phyloP scores from a whole-genome alignment of 2,797 vertebrate genomes.

The Falco rusticolus region DNA sequence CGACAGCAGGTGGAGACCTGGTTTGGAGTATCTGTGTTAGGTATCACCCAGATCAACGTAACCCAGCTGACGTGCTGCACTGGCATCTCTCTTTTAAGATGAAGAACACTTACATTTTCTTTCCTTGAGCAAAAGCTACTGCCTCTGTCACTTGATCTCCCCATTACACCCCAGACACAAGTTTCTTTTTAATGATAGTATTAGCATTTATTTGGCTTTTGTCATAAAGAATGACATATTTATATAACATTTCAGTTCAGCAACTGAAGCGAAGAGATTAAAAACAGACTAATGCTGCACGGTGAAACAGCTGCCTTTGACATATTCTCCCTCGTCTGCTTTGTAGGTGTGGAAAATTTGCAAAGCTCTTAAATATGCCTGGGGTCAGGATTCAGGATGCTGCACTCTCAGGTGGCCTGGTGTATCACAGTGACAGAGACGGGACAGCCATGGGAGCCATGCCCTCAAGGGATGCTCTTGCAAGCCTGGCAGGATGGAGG shows the following conservation, averaged over 20 bases:
- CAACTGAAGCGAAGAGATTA: background rate
- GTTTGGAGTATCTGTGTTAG: background rate
- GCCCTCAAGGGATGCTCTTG: accelerated
- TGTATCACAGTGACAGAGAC: accelerated
- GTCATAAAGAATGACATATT: constrained; percentile 44
- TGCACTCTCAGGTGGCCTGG: accelerated
- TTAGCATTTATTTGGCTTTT: constrained; percentile 56
- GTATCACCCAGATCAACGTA: background rate
- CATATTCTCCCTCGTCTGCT: background rate
- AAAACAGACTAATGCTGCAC: background rate
- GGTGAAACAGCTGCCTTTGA: background rate
- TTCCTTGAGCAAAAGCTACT: background rate
- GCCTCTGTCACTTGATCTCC: background rate
- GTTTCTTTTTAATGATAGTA: constrained; percentile 33
- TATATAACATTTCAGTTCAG: constrained; percentile 32
- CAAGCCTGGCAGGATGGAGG: background rate
- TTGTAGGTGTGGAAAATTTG: background rate
- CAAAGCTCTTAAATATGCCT: background rate
- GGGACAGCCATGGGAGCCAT: accelerated
- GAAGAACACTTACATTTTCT: background rate
- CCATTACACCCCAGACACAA: background rate
- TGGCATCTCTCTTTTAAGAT: background rate
- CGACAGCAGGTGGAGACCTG: background rate
- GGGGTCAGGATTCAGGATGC: background rate
- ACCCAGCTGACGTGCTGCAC: background rate